Evolutionary conservation across 2,797 vertebrate genomes (phyloP).

Genomic region (Knipowitschia caucasica): DNA sequence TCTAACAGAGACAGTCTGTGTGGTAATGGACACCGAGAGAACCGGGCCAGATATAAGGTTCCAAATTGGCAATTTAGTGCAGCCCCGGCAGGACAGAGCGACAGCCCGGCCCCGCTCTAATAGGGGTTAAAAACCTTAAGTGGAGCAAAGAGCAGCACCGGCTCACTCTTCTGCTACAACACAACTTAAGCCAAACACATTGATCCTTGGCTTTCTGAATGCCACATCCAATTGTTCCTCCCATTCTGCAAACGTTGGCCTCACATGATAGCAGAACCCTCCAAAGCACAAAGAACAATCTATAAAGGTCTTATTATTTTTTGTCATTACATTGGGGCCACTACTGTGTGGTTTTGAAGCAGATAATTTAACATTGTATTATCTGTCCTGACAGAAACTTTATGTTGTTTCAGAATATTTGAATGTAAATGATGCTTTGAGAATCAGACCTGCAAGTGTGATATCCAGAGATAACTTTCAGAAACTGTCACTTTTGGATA

Average conservation of each 20-base stretch:
- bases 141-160: slow-evolving; percentile 37
- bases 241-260: slow-evolving; percentile 5
- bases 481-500: too few relatives aligned
- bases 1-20: slow-evolving; percentile 50
- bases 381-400: too few relatives aligned
- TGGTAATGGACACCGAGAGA: slow-evolving; percentile 56
- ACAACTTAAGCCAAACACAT: slow-evolving; percentile 50
- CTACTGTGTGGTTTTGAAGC: too few relatives aligned
- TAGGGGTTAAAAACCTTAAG: slow-evolving; percentile 62
- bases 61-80: slow-evolving; percentile 74
- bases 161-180: slow-evolving; percentile 31
- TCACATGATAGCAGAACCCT: neutral
- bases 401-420: too few relatives aligned
- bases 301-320: too few relatives aligned
- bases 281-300: too few relatives aligned
- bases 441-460: too few relatives aligned
- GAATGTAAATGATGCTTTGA: too few relatives aligned
- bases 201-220: slow-evolving; percentile 39
- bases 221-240: slow-evolving; percentile 50
- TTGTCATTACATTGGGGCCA: too few relatives aligned
- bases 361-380: too few relatives aligned
- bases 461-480: too few relatives aligned
- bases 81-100: slow-evolving; percentile 43
- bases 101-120: slow-evolving; percentile 52
- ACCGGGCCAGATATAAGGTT: slow-evolving; percentile 51